Base-by-base conservation (phyloP, 2,888 invertebrate species). In the Andrena hattorfiana region DNA sequence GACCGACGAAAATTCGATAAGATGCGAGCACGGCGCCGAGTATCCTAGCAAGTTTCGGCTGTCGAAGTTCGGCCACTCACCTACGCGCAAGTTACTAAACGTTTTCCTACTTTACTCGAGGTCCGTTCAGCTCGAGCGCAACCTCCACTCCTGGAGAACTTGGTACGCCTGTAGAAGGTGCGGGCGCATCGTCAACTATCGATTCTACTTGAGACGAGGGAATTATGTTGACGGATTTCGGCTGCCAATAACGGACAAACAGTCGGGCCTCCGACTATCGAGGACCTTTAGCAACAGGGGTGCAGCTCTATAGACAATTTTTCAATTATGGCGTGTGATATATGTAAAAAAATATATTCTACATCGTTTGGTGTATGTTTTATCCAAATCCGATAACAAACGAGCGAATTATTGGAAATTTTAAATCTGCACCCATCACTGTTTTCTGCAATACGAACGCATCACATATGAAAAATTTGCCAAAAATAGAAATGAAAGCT, bases 1-100 rank as follows among this genome's bases (percentile, higher is more conserved):
- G 20, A 77, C 51, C 16, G 23, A 48, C 49, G 77, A 62, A 60
- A 74, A 73, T 77, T 77, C 59, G 60, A 74, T 77, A 62, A 77
- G 67, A 77, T 60, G 51, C 59, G 66, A 66, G 73, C 66, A 73
- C 60, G 49, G 26, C n/a, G 23, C 42, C 35, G 35, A 73, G 42
- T 30, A 66, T 7, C 62, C 26, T 0, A 2, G n/a, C 10, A 78
- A 78, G 62, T 78, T 74, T 74, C 60, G 59, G 26, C 35, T 28
- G 26, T 20, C 51, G 51, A 77, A 77, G 66, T 73, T 67, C 35
- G 73, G 51, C 60, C 28, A 59, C 72, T 28, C 72, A 72, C 64
- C 59, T 77, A 23, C 64, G 76, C 49, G 72, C 56, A 48, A 71
- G 49, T 67, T 73, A 51, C 60, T 49, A 60, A 73, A 77, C 66